Conservation (phyloP, 2,113 vertebrate genomes). For the Pica pica region DNA sequence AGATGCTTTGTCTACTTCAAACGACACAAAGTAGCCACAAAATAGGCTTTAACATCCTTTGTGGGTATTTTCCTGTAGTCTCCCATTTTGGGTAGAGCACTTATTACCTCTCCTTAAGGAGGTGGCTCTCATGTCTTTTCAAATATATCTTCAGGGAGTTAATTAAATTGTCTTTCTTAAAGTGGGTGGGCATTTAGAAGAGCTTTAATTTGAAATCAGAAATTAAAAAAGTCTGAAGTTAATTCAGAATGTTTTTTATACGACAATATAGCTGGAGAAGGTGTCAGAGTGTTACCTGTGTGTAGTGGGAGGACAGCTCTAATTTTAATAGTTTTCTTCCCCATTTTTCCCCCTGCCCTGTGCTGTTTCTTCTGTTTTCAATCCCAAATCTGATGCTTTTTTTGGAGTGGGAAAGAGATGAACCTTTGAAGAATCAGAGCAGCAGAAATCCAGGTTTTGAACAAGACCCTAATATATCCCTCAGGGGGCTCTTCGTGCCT, state of each 20-base stretch:
- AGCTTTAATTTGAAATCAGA: background rate
- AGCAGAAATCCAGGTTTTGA: background rate
- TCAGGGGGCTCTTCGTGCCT: background rate
- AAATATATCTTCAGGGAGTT: background rate
- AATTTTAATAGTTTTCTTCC: background rate
- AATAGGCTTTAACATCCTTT: background rate
- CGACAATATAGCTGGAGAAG: background rate
- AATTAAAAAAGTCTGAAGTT: background rate
- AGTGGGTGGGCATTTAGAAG: background rate
- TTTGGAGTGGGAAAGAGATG: background rate
- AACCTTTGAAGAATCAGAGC: background rate
- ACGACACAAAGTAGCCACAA: background rate
- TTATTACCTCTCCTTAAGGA: background rate
- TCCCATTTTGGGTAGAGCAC: background rate
- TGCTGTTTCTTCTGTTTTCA: background rate
- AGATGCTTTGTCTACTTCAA: background rate
- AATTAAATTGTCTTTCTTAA: background rate
- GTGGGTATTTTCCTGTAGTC: background rate
- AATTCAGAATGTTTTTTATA: background rate
- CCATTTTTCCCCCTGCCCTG: background rate
- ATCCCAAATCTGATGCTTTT: background rate
- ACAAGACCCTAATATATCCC: background rate
- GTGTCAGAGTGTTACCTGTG: background rate
- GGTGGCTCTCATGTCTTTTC: background rate
- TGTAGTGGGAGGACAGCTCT: background rate